Conservation (phyloP, 1,140 invertebrate species). For the Oryctes rhinoceros region DNA sequence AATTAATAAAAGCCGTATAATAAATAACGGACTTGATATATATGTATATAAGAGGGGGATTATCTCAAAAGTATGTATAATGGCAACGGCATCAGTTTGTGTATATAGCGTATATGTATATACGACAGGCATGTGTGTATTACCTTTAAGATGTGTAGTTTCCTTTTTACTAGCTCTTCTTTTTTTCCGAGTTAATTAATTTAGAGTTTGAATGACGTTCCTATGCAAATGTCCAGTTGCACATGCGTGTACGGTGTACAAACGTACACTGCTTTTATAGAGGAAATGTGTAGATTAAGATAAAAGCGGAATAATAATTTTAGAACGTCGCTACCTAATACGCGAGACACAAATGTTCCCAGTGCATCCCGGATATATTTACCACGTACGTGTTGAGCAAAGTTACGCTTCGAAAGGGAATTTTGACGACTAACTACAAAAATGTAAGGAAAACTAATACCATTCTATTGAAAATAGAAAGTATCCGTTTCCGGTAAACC, state of each 20-base stretch:
- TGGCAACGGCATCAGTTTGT: slow-evolving; percentile 14
- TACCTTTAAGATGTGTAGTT: not conserved
- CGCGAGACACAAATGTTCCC: not conserved
- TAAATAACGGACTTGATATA: slow-evolving; percentile 6
- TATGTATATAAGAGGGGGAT: not conserved
- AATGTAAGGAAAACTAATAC: no score
- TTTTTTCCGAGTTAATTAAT: slow-evolving; percentile 8
- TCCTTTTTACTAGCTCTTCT: slow-evolving; percentile 4
- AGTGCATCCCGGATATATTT: no score
- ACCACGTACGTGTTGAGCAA: no score
- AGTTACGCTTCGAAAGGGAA: no score
- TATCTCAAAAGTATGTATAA: slow-evolving; percentile 30
- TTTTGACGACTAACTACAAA: no score
- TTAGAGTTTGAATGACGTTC: slow-evolving; percentile 35
- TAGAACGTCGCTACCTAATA: not conserved
- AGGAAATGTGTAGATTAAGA: slow-evolving; percentile 4
- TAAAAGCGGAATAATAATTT: not conserved
- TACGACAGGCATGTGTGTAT: slow-evolving; percentile 6
- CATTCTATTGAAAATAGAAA: no score
- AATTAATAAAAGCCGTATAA: slow-evolving; percentile 29
- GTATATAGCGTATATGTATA: not conserved
- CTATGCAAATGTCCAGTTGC: slow-evolving; percentile 14
- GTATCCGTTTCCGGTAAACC: no score
- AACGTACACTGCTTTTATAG: not conserved
- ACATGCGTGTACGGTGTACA: not conserved